A percentile compares a stretch with the other conserved stretches of the same genome.
Conservation (phyloP, 2,888 invertebrate genomes). For the Sphaeridia pumilis region DNA sequence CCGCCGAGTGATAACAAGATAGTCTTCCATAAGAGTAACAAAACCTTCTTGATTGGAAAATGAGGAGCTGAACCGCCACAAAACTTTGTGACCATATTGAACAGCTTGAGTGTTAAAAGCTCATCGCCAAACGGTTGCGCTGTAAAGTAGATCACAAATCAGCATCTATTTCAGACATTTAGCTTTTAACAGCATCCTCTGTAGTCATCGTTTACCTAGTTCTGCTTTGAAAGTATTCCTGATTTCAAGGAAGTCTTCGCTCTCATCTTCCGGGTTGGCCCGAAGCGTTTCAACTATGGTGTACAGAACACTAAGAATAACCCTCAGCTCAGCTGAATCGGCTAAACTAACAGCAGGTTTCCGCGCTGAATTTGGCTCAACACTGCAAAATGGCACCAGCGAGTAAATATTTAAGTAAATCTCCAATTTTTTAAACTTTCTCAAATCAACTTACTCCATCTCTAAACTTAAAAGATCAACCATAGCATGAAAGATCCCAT, state of each 20-base stretch:
- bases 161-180: not conserved
- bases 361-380: constrained; percentile 52
- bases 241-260: constrained; percentile 38
- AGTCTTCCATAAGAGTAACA: constrained; percentile 90
- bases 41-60: constrained; percentile 96
- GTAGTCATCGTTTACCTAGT: constrained; percentile 41
- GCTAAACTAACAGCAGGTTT: constrained; percentile 70
- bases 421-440: constrained; percentile 1
- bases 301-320: constrained; percentile 85
- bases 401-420: not conserved
- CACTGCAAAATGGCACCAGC: constrained; percentile 13
- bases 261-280: constrained; percentile 37
- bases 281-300: constrained; percentile 91
- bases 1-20: constrained; percentile 86
- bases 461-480: constrained; percentile 88
- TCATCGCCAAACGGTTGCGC: constrained; percentile 60
- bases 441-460: constrained; percentile 56
- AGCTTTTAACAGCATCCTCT: not conserved
- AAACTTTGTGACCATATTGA: constrained; percentile 92
- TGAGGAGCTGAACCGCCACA: constrained; percentile 92
- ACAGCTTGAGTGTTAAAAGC: constrained; percentile 70
- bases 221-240: constrained; percentile 50
- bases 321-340: constrained; percentile 82
- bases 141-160: constrained; percentile 24
- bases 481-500: constrained; percentile 80